phyloP scores from a whole-genome alignment of 2,113 vertebrate genomes.

The Pterocles burchelli region DNA sequence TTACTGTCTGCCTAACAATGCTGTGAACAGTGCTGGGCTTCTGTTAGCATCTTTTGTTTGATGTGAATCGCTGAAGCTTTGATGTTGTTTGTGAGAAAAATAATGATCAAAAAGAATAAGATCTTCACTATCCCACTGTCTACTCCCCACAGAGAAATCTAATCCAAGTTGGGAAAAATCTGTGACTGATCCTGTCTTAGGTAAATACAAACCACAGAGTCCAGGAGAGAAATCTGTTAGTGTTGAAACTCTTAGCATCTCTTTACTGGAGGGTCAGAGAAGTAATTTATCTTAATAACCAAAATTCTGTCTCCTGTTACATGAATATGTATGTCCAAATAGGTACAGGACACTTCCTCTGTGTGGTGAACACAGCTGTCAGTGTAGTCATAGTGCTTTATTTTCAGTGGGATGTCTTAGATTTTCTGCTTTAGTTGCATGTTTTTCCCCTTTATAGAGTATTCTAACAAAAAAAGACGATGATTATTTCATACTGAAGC shows the following conservation, averaged over 20 bases:
- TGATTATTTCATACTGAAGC: neutral
- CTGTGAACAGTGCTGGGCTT: slow-evolving; percentile 33
- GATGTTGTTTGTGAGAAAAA: slow-evolving; percentile 58
- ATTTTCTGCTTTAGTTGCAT: neutral
- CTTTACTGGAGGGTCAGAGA: neutral
- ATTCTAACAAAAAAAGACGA: neutral
- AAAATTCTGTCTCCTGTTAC: neutral
- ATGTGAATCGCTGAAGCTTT: slow-evolving; percentile 23
- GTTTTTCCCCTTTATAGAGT: neutral
- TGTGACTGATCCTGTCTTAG: neutral
- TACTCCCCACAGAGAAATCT: slow-evolving; percentile 19
- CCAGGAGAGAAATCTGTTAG: neutral
- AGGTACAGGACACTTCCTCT: neutral
- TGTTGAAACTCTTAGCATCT: neutral
- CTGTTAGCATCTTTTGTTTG: slow-evolving; percentile 55
- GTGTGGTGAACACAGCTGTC: neutral
- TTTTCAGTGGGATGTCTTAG: neutral
- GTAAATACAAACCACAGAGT: neutral
- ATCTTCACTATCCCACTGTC: neutral
- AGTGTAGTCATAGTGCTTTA: neutral
- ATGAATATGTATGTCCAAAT: neutral
- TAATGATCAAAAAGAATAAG: slow-evolving; percentile 45
- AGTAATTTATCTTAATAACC: neutral
- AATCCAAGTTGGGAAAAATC: neutral
- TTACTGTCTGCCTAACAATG: slow-evolving; percentile 54